phyloP scores from a whole-genome alignment of 2,888 invertebrate species.

The Aspidiotus rigidus region DNA sequence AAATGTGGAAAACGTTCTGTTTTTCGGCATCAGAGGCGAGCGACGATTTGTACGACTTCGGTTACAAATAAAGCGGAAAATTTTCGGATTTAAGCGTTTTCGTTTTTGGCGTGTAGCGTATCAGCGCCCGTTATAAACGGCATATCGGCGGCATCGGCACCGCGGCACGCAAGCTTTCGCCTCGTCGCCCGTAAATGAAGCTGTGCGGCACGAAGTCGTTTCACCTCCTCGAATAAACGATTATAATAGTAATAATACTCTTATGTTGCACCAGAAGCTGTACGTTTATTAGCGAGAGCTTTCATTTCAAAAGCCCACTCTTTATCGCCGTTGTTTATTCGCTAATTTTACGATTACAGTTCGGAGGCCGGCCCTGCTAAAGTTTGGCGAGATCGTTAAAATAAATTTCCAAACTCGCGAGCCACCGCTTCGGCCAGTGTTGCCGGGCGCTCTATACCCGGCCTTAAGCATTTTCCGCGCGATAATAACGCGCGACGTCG shows the following conservation, averaged over 20 bases:
- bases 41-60: background rate
- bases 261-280: conserved; percentile 22
- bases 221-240: conserved; percentile 23
- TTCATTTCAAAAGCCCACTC: conserved; percentile 22
- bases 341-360: conserved; percentile 2
- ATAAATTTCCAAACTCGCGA: background rate
- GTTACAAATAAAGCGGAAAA: background rate
- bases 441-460: no score
- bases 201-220: background rate
- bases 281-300: conserved; percentile 29
- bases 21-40: no score
- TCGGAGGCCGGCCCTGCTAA: background rate
- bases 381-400: background rate
- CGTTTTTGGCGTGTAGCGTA: background rate
- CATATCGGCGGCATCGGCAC: background rate
- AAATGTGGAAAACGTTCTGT: no score
- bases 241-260: conserved; percentile 29
- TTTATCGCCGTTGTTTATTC: conserved; percentile 26
- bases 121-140: background rate
- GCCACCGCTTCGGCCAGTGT: no score
- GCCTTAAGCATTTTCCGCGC: no score
- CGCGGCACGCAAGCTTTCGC: background rate
- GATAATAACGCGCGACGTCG: no score
- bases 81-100: conserved; percentile 2
- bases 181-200: background rate